Evolutionary conservation across 1,140 invertebrate species (phyloP), one percentile per base, ranked within the genome.

Genomic region (Trachymyrmex cornetzi): DNA sequence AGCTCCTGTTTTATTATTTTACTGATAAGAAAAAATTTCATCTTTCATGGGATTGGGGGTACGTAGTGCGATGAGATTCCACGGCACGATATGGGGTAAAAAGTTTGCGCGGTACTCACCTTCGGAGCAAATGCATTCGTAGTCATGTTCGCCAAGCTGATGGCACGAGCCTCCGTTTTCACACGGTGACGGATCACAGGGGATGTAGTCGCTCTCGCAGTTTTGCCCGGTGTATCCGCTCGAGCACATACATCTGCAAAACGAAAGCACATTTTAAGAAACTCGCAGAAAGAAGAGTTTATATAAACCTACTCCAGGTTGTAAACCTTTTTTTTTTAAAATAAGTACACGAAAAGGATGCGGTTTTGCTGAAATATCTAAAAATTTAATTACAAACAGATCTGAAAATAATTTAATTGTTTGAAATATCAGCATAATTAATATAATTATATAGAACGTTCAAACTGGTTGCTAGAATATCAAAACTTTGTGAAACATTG

Each of bases 131-230:
- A 96, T 97, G 95, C 98, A 99, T 92, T 98, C 97, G 95, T 99
- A 99, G 91, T 96, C 96, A 67, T 98, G 96, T 89, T 96, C 96
- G 93, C 97, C 98, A 82, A 97, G 94, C 91, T 97, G 96, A 67
- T 96, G 96, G 95, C 99, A 99, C 30, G 96, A 96, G 87, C 98
- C 99, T 66, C 98, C 98, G 95, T 99, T 99, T 90, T 96, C 95
- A 94, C 98, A 99, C 2, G 98, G 98, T 67, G 97, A 98, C 5
- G 98, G 98, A 90, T 98, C 96, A 94, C 98, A 99, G 1, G 98
- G 98, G 85, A 98, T 97, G 94, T 99, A 99, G 89, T 98, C 97
- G 93, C 96, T 98, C 94, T 99, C 98, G 95, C 98, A 99, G 95
- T 99, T 97, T 92, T 98, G 96, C 16, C 98, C 98, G 2, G 98